Evolutionary conservation across 2,888 invertebrate genomes (phyloP), one percentile per base, ranked within the genome.

Genomic region (Nymphalis c-album): DNA sequence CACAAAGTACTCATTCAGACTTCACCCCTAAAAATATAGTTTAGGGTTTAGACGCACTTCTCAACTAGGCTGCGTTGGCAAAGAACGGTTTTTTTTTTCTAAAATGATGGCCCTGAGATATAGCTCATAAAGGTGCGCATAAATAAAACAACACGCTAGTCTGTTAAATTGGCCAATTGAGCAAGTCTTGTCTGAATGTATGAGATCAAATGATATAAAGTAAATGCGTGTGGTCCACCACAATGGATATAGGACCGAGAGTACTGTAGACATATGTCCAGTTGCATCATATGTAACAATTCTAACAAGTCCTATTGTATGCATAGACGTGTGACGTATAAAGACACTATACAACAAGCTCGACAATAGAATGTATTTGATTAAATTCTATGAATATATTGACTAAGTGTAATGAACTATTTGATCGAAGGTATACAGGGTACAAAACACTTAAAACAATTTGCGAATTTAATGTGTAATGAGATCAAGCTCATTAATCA

Each of bases 291-390:
- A 17, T 51, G 46, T 57, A 46, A 61, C 57, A 61, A 61, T 61
- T 61, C 40, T 66, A 66, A 72, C 77, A 45, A 66, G 57, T 53
- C 18, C 66, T 58, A 62, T 71, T 70, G 72, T 65, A 71, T 40
- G 57, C 75, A 60, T 47, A 58, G n/a, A 53, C 16, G n/a, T 47
- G 50, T 63, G 47, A 63, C 63, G 47, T 20, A 46, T 50, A 26
- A 31, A 55, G 31, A 17, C 2, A 17, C 31, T 31, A 31, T 1
- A 26, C 31, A 31, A 55, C 6, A n/a, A 55, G 17, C 31, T 17
- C 17, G 17, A 17, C 31, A 31, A 55, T 26, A 16, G 53, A 26
- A 53, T 53, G 22, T 16, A 6, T 22, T 26, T 20, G 40, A 40
- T 40, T 13, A 40, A 13, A 20, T 55, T 31, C 53, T 55, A 31